These are phyloP conservation scores for Diceros bicornis DNA, from an alignment of 2,797 vertebrate genomes.

Conservation along the genomic window DNA sequence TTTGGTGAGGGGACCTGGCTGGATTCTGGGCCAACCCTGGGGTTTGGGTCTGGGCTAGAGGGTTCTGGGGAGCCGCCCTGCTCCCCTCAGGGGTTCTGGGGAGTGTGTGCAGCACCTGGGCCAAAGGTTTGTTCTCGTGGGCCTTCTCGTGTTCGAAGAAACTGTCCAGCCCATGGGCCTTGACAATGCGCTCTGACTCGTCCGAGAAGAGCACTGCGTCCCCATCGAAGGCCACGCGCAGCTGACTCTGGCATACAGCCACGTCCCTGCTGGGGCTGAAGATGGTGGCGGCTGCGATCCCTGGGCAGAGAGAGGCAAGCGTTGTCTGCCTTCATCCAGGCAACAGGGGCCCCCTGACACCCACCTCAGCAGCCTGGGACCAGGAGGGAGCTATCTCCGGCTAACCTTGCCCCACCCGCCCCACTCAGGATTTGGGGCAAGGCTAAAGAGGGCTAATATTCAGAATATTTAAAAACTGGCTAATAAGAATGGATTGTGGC, in stretches of 20 bases:
- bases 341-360: neutral
- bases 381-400: neutral
- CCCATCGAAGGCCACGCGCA: slow-evolving; percentile 97
- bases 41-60: neutral
- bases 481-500: neutral
- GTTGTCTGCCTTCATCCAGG: neutral
- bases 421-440: neutral
- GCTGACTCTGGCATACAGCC: slow-evolving; percentile 94
- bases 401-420: neutral
- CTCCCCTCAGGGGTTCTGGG: neutral
- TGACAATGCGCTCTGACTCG: slow-evolving; percentile 98
- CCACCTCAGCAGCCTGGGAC: neutral
- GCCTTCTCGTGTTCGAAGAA: slow-evolving; percentile 98
- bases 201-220: slow-evolving; percentile 98
- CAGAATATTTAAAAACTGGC: neutral
- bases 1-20: neutral
- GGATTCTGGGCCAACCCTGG: neutral
- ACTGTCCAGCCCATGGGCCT: slow-evolving; percentile 96
- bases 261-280: slow-evolving; percentile 95
- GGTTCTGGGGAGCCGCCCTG: neutral
- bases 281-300: slow-evolving; percentile 98
- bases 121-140: slow-evolving; percentile 96
- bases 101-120: slow-evolving; percentile 90
- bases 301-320: slow-evolving; percentile 70
- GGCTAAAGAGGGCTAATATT: neutral